Conservation (phyloP, 53 echinoderm and acorn worm species). For the Holothuria leucospilota region DNA sequence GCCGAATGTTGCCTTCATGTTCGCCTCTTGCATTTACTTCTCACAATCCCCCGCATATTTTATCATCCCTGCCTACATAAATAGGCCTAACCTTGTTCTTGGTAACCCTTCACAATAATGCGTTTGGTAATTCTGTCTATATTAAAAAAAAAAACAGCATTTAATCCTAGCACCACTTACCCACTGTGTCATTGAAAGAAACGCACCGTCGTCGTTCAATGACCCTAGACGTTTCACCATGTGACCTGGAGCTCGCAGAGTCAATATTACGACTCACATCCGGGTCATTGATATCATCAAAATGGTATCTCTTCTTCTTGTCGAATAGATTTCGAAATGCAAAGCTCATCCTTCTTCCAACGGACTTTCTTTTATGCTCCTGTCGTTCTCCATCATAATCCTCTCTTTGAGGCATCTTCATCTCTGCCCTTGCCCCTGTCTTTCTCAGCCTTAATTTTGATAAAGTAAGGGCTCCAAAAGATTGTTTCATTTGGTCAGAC, state of each 20-base stretch:
- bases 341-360: constrained; percentile 42
- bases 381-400: constrained; percentile 7
- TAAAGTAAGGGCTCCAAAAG: constrained; percentile 31
- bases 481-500: constrained; percentile 23
- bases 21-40: too few species aligned
- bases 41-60: too few species aligned
- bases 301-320: constrained; percentile 27
- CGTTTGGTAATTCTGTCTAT: too few species aligned
- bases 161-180: not conserved
- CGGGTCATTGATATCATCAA: constrained; percentile 23
- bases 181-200: constrained; percentile 32
- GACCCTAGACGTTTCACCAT: constrained; percentile 16
- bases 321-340: constrained; percentile 40
- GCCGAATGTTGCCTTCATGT: too few species aligned
- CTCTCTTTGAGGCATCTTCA: not conserved
- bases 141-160: too few species aligned
- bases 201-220: constrained; percentile 28
- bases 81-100: too few species aligned
- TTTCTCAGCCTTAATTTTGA: constrained; percentile 45
- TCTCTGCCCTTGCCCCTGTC: constrained; percentile 3
- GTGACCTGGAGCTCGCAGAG: constrained; percentile 9
- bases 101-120: too few species aligned
- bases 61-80: too few species aligned
- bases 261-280: not conserved
- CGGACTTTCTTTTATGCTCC: constrained; percentile 31